phyloP scores from a whole-genome alignment of 2,113 vertebrate genomes.

The Phalacrocorax carbo region DNA sequence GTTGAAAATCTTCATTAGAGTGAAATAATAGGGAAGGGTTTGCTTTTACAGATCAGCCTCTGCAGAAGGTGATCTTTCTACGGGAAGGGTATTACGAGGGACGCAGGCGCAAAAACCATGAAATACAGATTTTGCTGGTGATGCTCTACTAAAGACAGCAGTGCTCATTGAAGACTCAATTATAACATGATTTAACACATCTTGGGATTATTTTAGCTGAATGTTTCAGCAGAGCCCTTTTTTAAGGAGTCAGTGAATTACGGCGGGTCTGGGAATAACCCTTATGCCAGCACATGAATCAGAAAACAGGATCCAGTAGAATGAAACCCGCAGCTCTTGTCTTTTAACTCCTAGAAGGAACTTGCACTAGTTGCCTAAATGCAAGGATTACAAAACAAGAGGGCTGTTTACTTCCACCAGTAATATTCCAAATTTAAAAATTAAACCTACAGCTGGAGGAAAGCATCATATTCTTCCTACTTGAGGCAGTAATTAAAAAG shows the following conservation, averaged over 20 bases:
- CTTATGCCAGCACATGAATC: background rate
- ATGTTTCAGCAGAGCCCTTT: background rate
- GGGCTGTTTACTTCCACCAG: background rate
- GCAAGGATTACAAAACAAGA: background rate
- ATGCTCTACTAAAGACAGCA: background rate
- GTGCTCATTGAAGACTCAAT: background rate
- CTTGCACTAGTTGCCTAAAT: background rate
- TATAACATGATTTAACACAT: background rate
- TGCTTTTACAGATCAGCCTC: background rate
- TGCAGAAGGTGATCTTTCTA: background rate
- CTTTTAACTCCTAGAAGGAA: background rate
- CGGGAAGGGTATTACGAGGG: background rate
- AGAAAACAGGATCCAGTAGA: background rate
- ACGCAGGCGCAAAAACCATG: background rate
- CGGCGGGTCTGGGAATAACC: background rate
- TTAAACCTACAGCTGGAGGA: background rate
- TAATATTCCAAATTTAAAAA: background rate
- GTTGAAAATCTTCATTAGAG: background rate
- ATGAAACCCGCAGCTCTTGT: background rate
- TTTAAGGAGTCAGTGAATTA: background rate
- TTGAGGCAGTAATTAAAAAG: background rate
- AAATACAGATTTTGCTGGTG: background rate
- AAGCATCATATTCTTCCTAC: background rate
- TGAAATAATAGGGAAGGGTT: background rate
- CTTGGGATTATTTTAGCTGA: background rate